These are phyloP conservation scores for Rallus crepitans DNA, from an alignment of 2,797 vertebrate genomes.

Conservation along the genomic window DNA sequence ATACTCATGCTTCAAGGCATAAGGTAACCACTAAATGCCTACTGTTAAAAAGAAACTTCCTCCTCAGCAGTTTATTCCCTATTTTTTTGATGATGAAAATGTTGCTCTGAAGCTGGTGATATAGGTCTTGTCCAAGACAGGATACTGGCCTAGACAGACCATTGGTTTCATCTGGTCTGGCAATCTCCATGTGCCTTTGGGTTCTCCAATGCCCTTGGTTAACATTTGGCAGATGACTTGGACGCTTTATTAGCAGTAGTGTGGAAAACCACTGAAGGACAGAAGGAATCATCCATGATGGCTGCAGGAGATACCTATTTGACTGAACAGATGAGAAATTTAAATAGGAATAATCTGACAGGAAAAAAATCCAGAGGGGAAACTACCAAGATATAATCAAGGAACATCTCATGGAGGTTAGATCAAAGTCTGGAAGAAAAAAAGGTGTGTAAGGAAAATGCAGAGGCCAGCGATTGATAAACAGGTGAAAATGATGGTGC, in stretches of 20 bases:
- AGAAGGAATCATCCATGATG: background rate
- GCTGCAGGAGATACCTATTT: background rate
- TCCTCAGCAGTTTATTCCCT: constrained; percentile 47
- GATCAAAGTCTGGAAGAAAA: background rate
- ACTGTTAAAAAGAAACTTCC: constrained; percentile 56
- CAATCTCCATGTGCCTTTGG: background rate
- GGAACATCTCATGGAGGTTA: background rate
- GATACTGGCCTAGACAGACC: background rate
- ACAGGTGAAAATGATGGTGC: background rate
- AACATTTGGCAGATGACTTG: background rate
- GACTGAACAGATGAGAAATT: background rate
- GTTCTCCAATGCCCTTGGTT: background rate
- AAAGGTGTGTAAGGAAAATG: background rate
- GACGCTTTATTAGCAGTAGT: background rate
- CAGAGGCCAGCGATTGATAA: constrained; percentile 5
- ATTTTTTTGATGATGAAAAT: background rate
- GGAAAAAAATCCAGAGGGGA: background rate
- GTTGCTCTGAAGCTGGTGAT: constrained; percentile 8
- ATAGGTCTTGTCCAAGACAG: constrained; percentile 32
- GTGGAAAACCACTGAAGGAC: background rate
- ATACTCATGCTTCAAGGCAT: constrained; percentile 53
- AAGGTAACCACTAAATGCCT: constrained; percentile 62
- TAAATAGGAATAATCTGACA: background rate
- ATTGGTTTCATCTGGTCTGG: constrained; percentile 30
- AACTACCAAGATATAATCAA: background rate